Base-by-base conservation (phyloP, 2,113 vertebrate genomes). In the Maylandia zebra region DNA sequence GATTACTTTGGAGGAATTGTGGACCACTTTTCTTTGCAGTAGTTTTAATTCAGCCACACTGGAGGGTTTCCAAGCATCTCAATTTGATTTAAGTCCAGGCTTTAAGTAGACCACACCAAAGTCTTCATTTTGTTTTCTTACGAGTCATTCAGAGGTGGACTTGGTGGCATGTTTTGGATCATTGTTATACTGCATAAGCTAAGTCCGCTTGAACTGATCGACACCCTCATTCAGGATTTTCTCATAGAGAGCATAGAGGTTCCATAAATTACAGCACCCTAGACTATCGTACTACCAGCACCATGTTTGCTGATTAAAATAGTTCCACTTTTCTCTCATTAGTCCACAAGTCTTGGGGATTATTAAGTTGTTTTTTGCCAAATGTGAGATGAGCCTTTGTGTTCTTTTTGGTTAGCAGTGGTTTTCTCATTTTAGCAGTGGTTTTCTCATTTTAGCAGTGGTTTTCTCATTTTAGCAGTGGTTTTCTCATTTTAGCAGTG, bases 361-460 rank as follows among this genome's bases (percentile, higher is more conserved):
- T 38, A 38, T 66, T 38, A 13, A 38, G 34, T 38, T 66, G 34
- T 66, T 66, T 66, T 1, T 22, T 66, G 34, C 17, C 19, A 66
- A 38, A 66, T 66, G 34, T 66, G 59, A 0, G 2, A 64, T 34
- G 30, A 64, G 59, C 59, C 59, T 4, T 64, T 34, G 30, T 19
- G 16, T 19, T 61, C 2, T 64, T 64, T 61, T 34, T 61, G 16
- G 59, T 61, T 61, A 61, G 9, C 27, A 61, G 14, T 17, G 14
- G 57, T 17, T 56, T 56, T 56, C 53, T 56, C 11, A 13, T 56
- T 55, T 56, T 24, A 56, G 22, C 22, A 22, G 22, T 22, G 22
- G 22, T 22, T 22, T 22, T 22, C 22, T 22, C 2, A 22, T 22
- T 22, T 22, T 24, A 24, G 0, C 6, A 55, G 53, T 0, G 8